Conservation (phyloP, 2,113 vertebrate species). For the Sorex fumeus region DNA sequence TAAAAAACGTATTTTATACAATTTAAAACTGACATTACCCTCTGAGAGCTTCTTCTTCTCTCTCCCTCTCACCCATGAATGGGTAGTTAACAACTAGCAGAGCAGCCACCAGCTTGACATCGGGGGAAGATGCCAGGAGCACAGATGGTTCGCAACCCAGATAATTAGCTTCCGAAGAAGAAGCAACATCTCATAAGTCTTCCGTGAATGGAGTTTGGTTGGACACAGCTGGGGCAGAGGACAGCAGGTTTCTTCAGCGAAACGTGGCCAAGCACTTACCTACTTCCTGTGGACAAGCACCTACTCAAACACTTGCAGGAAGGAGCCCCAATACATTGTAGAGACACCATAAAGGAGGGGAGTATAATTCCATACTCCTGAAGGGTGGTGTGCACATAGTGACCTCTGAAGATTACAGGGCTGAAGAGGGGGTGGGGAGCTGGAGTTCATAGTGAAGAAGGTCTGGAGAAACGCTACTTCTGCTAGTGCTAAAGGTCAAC, state of each 20-base stretch:
- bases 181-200: constrained; percentile 62
- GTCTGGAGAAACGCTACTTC: background rate
- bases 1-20: constrained; percentile 17
- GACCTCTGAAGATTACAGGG: constrained; percentile 9
- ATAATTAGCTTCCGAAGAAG: constrained; percentile 71
- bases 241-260: background rate
- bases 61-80: background rate
- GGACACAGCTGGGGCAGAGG: constrained; percentile 45
- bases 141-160: constrained; percentile 69
- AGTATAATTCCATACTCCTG: background rate
- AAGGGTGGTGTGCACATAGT: background rate
- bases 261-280: background rate
- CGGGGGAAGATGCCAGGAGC: constrained; percentile 59
- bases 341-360: background rate
- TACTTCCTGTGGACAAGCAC: background rate
- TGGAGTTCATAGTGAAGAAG: background rate
- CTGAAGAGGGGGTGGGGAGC: background rate
- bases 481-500: background rate
- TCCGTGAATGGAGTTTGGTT: constrained; percentile 60
- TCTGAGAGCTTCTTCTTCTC: background rate
- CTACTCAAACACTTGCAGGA: constrained; percentile 32
- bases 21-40: constrained; percentile 8
- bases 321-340: constrained; percentile 36
- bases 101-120: constrained; percentile 58
- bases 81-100: constrained; percentile 62